phyloP scores from a whole-genome alignment of 2,888 invertebrate species.

The Ophion obscuratus region DNA sequence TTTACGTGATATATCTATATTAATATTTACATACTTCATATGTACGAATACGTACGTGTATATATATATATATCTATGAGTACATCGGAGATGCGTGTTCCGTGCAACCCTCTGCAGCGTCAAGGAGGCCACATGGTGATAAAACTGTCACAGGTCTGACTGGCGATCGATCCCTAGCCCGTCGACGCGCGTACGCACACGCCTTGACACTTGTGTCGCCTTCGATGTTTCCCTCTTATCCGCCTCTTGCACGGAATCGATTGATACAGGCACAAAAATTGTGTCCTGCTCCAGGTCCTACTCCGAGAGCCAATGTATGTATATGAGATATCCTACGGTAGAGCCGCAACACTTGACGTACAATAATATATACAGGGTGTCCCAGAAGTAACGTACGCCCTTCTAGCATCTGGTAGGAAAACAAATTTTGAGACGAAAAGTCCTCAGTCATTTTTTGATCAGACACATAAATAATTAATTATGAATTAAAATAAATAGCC shows the following conservation, averaged over 20 bases:
- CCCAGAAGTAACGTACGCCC: no score
- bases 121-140: constrained; percentile 64
- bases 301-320: background rate
- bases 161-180: constrained; percentile 64
- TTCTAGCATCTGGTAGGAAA: no score
- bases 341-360: no score
- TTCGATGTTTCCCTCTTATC: constrained; percentile 35
- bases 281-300: background rate
- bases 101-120: constrained; percentile 32
- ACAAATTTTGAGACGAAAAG: no score
- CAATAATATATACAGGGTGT: no score
- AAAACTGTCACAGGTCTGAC: constrained; percentile 68
- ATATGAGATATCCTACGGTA: no score
- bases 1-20: constrained; percentile 7
- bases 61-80: constrained; percentile 11
- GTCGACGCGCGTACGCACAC: constrained; percentile 44
- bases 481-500: no score
- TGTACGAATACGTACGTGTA: background rate
- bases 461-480: no score
- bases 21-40: constrained; percentile 7
- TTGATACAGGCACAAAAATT: constrained; percentile 2
- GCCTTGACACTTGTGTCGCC: constrained; percentile 29
- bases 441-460: no score
- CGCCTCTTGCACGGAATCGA: background rate
- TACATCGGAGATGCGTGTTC: constrained; percentile 21